Percentiles rank a stretch among this genome's conserved stretches.
Conservation (phyloP, 2,797 vertebrate genomes). For the Cirrhinus molitorella region DNA sequence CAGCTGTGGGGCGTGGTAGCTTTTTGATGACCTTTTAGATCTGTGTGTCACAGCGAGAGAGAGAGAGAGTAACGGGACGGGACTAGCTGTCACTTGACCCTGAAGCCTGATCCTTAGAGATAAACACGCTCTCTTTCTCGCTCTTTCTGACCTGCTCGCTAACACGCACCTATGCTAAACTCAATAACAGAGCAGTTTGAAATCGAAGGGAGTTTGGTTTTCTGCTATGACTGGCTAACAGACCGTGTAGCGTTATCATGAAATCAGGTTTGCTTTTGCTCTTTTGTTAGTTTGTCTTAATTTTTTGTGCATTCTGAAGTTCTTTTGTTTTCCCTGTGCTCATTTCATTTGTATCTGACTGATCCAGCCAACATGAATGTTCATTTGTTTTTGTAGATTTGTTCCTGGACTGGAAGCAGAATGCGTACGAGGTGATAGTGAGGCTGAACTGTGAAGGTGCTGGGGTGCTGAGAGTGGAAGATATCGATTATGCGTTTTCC, state of each 20-base stretch:
- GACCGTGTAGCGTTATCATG: slow-evolving; percentile 28
- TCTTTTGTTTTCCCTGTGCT: neutral
- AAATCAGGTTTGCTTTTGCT: slow-evolving; percentile 18
- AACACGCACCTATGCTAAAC: neutral
- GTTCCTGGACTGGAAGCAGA: slow-evolving; percentile 97
- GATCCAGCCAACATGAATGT: slow-evolving; percentile 2
- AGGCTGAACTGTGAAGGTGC: slow-evolving; percentile 85
- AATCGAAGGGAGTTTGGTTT: neutral
- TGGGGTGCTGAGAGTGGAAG: slow-evolving; percentile 82
- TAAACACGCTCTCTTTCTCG: slow-evolving; percentile 20
- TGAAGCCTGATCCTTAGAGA: slow-evolving; percentile 46
- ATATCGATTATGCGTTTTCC: slow-evolving; percentile 86
- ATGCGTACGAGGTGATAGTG: slow-evolving; percentile 90
- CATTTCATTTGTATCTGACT: slow-evolving; percentile 8
- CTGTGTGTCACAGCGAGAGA: neutral
- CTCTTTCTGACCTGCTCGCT: slow-evolving; percentile 23
- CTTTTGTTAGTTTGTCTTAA: neutral
- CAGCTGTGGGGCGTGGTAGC: slow-evolving; percentile 39
- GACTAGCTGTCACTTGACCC: slow-evolving; percentile 29
- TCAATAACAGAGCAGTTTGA: neutral
- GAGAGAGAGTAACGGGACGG: slow-evolving; percentile 25
- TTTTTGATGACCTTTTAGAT: slow-evolving; percentile 51
- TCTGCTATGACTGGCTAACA: slow-evolving; percentile 12
- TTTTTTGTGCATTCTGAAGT: neutral
- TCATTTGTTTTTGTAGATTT: slow-evolving; percentile 79